Evolutionary conservation across 1,140 invertebrate genomes (phyloP), one percentile per base, ranked within the genome.

Genomic region (Calosoma granatense): DNA sequence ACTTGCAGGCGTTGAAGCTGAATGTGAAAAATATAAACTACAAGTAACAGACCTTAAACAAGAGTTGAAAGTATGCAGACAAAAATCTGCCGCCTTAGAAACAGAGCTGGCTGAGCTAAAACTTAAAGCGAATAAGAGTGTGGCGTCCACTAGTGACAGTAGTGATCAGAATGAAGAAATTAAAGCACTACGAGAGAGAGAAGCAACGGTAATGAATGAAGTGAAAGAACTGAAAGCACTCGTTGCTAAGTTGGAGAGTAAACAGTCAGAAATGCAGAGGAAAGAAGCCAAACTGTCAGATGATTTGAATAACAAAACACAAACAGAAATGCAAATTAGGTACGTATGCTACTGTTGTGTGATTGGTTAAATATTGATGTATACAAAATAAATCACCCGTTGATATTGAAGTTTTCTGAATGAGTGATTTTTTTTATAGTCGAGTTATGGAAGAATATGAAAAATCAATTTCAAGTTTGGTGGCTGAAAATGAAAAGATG

Each of bases 401-500:
- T 36, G 6, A 6, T 6, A 6, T 6, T n/a, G 6, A 36, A n/a
- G 26, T 36, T 36, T 36, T 36, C n/a, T 36, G 26, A 6, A n/a
- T n/a, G 6, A 36, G n/a, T n/a, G 6, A 9, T 36, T 36, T 36
- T 6, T 57, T 54, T 66, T 61, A 20, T 54, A 68, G 63, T 57
- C 61, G 61, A 62, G 61, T 65, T 19, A 58, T 67, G 52, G 51
- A 55, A 55, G 66, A 67, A 54, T 67, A 66, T 65, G 67, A 70
- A 59, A 63, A 61, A 36, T 63, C 63, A 22, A 59, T 68, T 51
- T 59, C 60, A 43, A 52, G 56, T 53, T 58, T 63, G 22, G 55
- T 64, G 43, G 26, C 56, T 11, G 64, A 67, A 52, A 59, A 61
- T 41, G 61, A 67, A 60, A 65, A 64, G 39, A 39, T 68, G 20